Conservation (phyloP, 1,140 invertebrate genomes). For the Drosophila sp. region DNA sequence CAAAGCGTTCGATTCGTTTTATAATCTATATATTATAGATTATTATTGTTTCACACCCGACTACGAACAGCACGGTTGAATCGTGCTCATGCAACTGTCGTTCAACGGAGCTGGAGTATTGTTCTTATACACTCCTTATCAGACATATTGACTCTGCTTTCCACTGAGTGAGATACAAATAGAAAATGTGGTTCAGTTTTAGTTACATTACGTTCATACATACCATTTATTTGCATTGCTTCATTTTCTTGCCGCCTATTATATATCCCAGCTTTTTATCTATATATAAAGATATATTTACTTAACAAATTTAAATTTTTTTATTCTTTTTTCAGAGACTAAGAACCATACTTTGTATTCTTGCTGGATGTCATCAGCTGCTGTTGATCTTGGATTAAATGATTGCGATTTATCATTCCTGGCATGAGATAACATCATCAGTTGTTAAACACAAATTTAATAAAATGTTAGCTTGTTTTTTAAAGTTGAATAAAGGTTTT, state of each 20-base stretch:
- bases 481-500: slow-evolving; percentile 16
- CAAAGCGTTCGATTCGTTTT: neutral
- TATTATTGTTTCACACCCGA: neutral
- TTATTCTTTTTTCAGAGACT: slow-evolving; percentile 21
- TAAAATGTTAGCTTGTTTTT: neutral
- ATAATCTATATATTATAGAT: neutral
- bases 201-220: too few species aligned
- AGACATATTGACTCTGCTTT: slow-evolving; percentile 11
- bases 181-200: too few species aligned
- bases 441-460: neutral
- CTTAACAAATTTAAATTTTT: neutral
- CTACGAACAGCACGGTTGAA: slow-evolving; percentile 12
- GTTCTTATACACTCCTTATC: slow-evolving; percentile 31
- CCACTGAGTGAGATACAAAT: neutral
- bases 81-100: slow-evolving; percentile 15
- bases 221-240: neutral
- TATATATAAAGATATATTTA: neutral
- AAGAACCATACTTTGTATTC: neutral
- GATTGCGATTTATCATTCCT: slow-evolving; percentile 5
- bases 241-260: neutral
- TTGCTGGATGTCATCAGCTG: neutral
- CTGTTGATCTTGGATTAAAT: slow-evolving; percentile 3
- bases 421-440: neutral
- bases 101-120: neutral
- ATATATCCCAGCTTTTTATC: slow-evolving; percentile 3